Evolutionary conservation across 2,888 invertebrate species (phyloP).

Genomic region (Cyrtodaria siliqua): DNA sequence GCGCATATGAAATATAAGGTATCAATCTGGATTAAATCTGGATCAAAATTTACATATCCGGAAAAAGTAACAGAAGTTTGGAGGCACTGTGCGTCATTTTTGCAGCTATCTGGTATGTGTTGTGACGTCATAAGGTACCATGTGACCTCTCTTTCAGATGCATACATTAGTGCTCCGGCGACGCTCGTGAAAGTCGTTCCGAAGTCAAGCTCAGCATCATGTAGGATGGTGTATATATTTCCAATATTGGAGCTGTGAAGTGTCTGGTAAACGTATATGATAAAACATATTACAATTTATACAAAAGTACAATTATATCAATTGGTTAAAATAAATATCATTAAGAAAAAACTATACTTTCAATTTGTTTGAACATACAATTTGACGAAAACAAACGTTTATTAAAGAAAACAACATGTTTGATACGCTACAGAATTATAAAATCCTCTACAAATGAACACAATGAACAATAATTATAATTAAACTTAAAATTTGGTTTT

Average conservation of each 20-base stretch:
- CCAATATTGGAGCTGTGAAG: conserved; percentile 42
- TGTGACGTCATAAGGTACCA: conserved; percentile 44
- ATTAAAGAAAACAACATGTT: too few species aligned
- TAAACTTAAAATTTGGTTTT: too few species aligned
- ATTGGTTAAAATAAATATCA: too few species aligned
- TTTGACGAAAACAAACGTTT: too few species aligned
- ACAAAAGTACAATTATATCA: too few species aligned
- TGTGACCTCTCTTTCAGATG: conserved; percentile 30
- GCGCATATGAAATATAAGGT: conserved; percentile 36
- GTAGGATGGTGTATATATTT: conserved; percentile 5
- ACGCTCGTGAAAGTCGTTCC: conserved; percentile 17
- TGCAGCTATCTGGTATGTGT: conserved; percentile 19
- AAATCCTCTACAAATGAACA: too few species aligned
- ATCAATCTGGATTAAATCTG: not conserved
- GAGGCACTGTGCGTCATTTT: conserved; percentile 17
- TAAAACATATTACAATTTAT: too few species aligned
- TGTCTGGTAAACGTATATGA: too few species aligned
- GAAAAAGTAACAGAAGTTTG: not conserved
- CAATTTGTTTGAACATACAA: too few species aligned
- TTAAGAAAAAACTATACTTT: too few species aligned
- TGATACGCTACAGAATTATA: too few species aligned
- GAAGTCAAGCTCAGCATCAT: conserved; percentile 44
- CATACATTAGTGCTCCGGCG: conserved; percentile 20
- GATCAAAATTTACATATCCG: conserved; percentile 16
- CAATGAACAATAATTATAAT: too few species aligned